Conservation (phyloP, 1,140 invertebrate species). For the Sitodiplosis mosellana region DNA sequence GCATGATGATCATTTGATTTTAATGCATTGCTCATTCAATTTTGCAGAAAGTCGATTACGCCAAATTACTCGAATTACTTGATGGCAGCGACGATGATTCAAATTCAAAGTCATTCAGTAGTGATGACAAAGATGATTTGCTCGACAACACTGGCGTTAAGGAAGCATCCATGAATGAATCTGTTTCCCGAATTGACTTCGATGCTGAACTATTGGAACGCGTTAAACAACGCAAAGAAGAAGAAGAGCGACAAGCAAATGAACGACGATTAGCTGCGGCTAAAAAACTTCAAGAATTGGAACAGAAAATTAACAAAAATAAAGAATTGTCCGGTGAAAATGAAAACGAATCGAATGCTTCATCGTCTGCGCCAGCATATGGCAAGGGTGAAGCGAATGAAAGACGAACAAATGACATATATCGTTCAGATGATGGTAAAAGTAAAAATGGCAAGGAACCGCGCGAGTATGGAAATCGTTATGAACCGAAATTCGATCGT, state of each 20-base stretch:
- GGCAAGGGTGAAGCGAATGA: neutral
- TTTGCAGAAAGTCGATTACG: constrained; percentile 19
- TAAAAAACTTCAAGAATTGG: constrained; percentile 42
- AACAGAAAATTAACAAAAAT: constrained; percentile 38
- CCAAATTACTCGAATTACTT: constrained; percentile 11
- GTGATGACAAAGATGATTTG: neutral
- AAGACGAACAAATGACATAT: neutral
- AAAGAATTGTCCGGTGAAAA: constrained; percentile 9
- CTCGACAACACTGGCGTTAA: neutral
- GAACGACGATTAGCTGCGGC: constrained; percentile 36
- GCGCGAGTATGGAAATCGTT: constrained; percentile 19
- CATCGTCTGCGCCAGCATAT: neutral
- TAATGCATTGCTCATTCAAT: neutral
- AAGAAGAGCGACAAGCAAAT: constrained; percentile 50
- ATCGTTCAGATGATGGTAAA: constrained; percentile 6
- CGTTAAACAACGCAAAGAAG: constrained; percentile 46
- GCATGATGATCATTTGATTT: neutral
- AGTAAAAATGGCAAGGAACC: constrained; percentile 17
- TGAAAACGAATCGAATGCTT: neutral
- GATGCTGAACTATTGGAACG: constrained; percentile 41
- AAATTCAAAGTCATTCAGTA: neutral
- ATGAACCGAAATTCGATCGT: constrained; percentile 3
- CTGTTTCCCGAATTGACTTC: no score
- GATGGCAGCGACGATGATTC: constrained; percentile 9
- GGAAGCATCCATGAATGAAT: neutral